A percentile compares a stretch with the other conserved stretches of the same genome.
These are phyloP conservation scores for Schlechtendalia chinensis DNA, from an alignment of 1,140 invertebrate genomes.

Conservation along the genomic window DNA sequence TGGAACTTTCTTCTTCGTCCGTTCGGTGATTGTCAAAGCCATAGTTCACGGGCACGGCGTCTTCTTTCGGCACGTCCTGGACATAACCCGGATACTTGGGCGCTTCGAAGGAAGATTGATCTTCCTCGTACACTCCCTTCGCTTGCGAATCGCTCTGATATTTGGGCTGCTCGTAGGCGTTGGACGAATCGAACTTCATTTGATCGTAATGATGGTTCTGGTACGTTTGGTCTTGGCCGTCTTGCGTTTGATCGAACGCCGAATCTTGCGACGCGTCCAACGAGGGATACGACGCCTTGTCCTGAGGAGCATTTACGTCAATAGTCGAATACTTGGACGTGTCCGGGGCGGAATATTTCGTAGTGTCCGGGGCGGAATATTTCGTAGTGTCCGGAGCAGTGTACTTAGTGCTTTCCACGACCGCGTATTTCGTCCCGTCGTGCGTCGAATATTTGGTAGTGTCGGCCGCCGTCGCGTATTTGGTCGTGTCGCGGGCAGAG, in stretches of 20 bases:
- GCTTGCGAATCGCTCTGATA: constrained; percentile 15
- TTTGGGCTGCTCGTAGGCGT: constrained; percentile 31
- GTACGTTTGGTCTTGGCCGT: constrained; percentile 27
- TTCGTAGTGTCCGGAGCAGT: constrained; percentile 49
- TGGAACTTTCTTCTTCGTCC: constrained; percentile 21
- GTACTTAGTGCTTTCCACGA: constrained; percentile 47
- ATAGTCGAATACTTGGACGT: constrained; percentile 50
- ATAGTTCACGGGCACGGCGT: neutral
- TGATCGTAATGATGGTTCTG: constrained; percentile 50
- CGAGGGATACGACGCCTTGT: constrained; percentile 49
- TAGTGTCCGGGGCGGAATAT: constrained; percentile 50
- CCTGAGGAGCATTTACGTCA: constrained; percentile 45
- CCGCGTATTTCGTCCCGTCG: constrained; percentile 48
- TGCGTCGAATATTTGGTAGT: constrained; percentile 51
- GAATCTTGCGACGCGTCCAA: constrained; percentile 4
- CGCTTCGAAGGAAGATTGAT: constrained; percentile 15
- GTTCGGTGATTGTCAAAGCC: constrained; percentile 28
- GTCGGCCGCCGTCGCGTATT: constrained; percentile 47
- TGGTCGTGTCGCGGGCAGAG: neutral
- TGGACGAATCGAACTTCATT: constrained; percentile 44
- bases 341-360: constrained; percentile 51
- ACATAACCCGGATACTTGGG: constrained; percentile 40
- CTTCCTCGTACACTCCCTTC: constrained; percentile 5
- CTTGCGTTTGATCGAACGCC: constrained; percentile 29
- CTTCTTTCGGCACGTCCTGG: constrained; percentile 45